These are phyloP conservation scores for Abramis brama DNA, from an alignment of 2,113 vertebrate genomes.

Conservation along the genomic window DNA sequence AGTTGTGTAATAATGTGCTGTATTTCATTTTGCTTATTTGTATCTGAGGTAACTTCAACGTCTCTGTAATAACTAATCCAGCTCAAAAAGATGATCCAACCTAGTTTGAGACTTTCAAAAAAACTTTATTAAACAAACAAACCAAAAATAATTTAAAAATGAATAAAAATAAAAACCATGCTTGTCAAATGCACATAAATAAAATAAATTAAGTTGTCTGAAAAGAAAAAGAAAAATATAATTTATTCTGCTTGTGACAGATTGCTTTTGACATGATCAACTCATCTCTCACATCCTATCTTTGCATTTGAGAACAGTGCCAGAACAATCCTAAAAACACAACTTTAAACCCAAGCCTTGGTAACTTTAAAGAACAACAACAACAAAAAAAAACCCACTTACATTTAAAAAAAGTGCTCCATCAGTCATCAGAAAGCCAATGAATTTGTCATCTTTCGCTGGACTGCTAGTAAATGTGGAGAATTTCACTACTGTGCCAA, in stretches of 20 bases:
- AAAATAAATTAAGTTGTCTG: not conserved
- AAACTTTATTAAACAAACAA: too few species aligned
- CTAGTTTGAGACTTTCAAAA: too few species aligned
- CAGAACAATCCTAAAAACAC: constrained; percentile 32
- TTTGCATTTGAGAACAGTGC: constrained; percentile 33
- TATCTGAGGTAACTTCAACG: too few species aligned
- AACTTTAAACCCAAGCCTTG: not conserved
- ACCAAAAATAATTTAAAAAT: not conserved
- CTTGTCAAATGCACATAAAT: not conserved
- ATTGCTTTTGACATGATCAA: constrained; percentile 39
- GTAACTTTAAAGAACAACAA: constrained; percentile 17
- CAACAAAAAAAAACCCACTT: not conserved
- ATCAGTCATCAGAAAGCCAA: constrained; percentile 22
- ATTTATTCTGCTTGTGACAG: not conserved
- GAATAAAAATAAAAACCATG: not conserved
- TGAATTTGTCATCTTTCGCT: not conserved
- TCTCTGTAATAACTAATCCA: too few species aligned
- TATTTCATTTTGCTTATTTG: too few species aligned
- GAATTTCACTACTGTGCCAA: not conserved
- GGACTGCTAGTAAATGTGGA: constrained; percentile 5
- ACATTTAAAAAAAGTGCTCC: constrained; percentile 3
- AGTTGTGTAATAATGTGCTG: too few species aligned
- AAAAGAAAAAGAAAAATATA: constrained; percentile 27
- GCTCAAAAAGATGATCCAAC: too few species aligned
- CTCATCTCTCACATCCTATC: constrained; percentile 40